Evolutionary conservation across 2,888 invertebrate genomes (phyloP).

Genomic region (Doris montereyensis): DNA sequence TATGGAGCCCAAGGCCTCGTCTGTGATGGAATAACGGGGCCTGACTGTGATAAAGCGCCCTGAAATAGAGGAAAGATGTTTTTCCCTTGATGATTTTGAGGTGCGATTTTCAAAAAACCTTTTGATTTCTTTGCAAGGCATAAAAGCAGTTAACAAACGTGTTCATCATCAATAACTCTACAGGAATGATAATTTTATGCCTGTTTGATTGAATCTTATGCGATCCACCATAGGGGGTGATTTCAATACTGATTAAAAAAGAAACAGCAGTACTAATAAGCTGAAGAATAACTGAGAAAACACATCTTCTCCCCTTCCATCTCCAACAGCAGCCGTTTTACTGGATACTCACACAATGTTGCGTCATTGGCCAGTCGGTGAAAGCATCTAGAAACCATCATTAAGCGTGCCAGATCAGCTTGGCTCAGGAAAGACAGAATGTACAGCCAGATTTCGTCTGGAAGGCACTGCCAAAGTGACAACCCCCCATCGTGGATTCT

Average conservation of each 20-base stretch:
- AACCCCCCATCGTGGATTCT: slow-evolving; percentile 63
- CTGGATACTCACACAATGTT: slow-evolving; percentile 65
- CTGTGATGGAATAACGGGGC: slow-evolving; percentile 58
- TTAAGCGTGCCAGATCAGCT: slow-evolving; percentile 56
- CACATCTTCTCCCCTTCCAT: no score
- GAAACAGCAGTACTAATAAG: no score
- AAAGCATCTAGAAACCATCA: slow-evolving; percentile 61
- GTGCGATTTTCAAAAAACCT: no score
- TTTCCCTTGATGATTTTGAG: background rate
- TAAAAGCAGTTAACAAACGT: no score
- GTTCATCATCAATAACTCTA: no score
- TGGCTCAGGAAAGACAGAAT: slow-evolving; percentile 64
- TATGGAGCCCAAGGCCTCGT: slow-evolving; percentile 60
- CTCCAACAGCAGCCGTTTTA: no score
- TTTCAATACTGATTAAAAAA: no score
- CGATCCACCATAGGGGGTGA: no score
- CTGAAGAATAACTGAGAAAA: no score
- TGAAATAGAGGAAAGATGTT: slow-evolving; percentile 36
- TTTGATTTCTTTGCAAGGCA: no score
- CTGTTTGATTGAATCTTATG: no score
- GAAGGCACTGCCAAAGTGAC: slow-evolving; percentile 68
- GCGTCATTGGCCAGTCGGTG: slow-evolving; percentile 66
- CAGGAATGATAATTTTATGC: no score
- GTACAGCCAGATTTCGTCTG: slow-evolving; percentile 69
- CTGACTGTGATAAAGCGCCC: slow-evolving; percentile 66